Evolutionary conservation across 2,888 invertebrate genomes (phyloP), one percentile per base, ranked within the genome.

Genomic region (Drosophila lutescens): DNA sequence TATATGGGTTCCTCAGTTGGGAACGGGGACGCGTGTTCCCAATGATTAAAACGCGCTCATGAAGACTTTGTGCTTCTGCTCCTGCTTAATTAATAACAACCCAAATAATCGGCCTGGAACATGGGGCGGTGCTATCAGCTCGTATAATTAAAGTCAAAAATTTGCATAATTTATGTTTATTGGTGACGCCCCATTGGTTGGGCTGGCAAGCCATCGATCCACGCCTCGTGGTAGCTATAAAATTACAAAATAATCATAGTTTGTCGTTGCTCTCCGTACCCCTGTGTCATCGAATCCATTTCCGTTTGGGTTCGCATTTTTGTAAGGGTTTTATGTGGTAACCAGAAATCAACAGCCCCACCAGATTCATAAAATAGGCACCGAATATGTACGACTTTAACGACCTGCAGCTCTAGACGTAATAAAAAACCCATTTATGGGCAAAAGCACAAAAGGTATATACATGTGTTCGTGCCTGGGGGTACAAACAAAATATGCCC

Each of bases 161-260:
- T 82, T 78, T 83, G 78, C 80, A 83, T 83, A 86, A 86, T 86
- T 83, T 86, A 83, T 82, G 74, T 80, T 77, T 80, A 76, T 82
- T 81, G 74, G 57, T 72, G 36, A 61, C 70, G 63, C 58, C 63
- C 72, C 58, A 57, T 63, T 50, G 57, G 53, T 63, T 53, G 57
- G 36, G 13, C 36, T 36, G 34, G 40, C 20, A 20, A 10, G 9
- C 63, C 32, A 36, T 13, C 12, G 65, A 34, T 51, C n/a, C n/a
- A 10, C 7, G 17, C 49, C 26, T 17, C 8, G 47, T 26, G 53
- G 53, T 43, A 54, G 26, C 8, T 30, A 67, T 67, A 67, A 67
- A 67, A 55, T 65, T 67, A 67, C 65, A 67, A 67, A 67, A 67
- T 67, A 63, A 67, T 71, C 51, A 70, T 69, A 69, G 69, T 71